phyloP scores from a whole-genome alignment of 2,888 invertebrate species.

The Tromatobia lineatoria region DNA sequence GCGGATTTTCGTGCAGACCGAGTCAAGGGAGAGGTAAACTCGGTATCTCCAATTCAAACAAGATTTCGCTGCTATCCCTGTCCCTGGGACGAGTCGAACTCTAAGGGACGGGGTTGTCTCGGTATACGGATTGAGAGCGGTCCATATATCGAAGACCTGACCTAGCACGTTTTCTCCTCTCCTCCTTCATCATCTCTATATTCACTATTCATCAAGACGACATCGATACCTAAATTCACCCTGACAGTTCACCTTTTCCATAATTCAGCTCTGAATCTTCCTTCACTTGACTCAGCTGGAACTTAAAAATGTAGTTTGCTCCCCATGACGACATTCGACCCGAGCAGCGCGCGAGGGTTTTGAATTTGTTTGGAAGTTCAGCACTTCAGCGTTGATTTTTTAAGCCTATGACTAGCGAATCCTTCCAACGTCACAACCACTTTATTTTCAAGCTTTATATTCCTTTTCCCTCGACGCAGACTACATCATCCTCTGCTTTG shows the following conservation, averaged over 20 bases:
- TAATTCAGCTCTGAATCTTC: background rate
- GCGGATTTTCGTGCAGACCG: constrained; percentile 30
- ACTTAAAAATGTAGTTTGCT: background rate
- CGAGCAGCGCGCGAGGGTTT: background rate
- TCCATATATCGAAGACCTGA: constrained; percentile 37
- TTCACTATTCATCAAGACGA: constrained; percentile 5
- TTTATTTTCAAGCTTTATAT: background rate
- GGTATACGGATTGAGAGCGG: constrained; percentile 17
- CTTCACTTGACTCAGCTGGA: background rate
- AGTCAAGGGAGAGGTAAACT: constrained; percentile 76
- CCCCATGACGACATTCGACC: background rate
- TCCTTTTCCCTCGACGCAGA: background rate
- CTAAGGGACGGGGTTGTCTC: constrained; percentile 9
- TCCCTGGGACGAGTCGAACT: background rate
- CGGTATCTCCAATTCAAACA: constrained; percentile 80
- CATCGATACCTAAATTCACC: constrained; percentile 3
- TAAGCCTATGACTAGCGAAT: background rate
- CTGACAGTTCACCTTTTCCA: background rate
- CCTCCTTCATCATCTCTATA: background rate
- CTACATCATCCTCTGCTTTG: constrained; percentile 5
- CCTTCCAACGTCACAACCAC: background rate
- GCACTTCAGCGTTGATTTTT: background rate
- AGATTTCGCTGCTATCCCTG: constrained; percentile 72
- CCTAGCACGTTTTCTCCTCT: constrained; percentile 11
- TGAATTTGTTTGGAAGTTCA: background rate